Evolutionary conservation across 2,797 vertebrate species (phyloP).

Genomic region (Perodicticus potto): DNA sequence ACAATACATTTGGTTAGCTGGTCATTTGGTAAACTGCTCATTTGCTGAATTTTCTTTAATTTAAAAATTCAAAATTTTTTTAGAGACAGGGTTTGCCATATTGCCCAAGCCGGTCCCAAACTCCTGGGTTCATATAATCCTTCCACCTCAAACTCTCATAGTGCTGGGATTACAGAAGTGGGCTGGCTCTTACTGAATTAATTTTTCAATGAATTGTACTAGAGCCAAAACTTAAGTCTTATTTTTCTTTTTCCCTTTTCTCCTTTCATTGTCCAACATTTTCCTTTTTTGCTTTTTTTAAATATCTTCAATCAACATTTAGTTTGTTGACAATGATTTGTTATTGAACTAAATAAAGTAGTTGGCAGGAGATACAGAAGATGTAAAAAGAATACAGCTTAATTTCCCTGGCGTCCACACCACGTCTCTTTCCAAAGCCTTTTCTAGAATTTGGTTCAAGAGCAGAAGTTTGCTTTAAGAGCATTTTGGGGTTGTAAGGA

Average conservation of each 20-base stretch:
- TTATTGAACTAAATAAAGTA: slow-evolving; percentile 49
- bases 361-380: background rate
- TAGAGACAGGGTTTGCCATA: background rate
- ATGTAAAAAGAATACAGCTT: slow-evolving; percentile 22
- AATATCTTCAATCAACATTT: slow-evolving; percentile 6
- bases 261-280: background rate
- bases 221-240: background rate
- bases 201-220: slow-evolving; percentile 45
- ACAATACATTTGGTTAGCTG: slow-evolving; percentile 51
- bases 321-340: background rate
- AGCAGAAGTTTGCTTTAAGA: slow-evolving; percentile 52
- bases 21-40: slow-evolving; percentile 27
- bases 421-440: background rate
- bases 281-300: background rate
- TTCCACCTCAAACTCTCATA: background rate
- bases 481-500: slow-evolving; percentile 28
- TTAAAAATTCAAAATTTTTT: background rate
- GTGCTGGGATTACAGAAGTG: background rate
- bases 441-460: slow-evolving; percentile 46
- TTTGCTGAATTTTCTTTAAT: background rate
- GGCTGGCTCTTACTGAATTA: slow-evolving; percentile 39
- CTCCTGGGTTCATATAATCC: background rate
- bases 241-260: background rate
- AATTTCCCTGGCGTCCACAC: slow-evolving; percentile 26
- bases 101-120: background rate